Evolutionary conservation across 2,888 invertebrate species (phyloP).

Genomic region (Abrostola triplasia): DNA sequence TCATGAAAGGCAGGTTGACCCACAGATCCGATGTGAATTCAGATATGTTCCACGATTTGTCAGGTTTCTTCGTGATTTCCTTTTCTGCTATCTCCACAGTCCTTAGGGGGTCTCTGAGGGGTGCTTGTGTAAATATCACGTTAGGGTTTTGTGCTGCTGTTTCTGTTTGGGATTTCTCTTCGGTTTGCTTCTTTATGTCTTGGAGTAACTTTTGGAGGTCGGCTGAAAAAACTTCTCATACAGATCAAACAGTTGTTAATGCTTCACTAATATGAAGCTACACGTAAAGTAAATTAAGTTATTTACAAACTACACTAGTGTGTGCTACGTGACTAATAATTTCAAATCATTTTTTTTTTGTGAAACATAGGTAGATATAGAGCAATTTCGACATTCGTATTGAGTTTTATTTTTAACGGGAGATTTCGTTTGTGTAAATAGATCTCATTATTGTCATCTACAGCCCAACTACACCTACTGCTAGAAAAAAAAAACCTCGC

Average conservation of each 20-base stretch:
- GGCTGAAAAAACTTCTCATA: constrained; percentile 23
- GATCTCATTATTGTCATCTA: too few species aligned
- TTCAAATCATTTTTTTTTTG: too few species aligned
- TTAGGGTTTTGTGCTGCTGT: not conserved
- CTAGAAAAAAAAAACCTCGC: too few species aligned
- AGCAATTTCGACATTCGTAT: too few species aligned
- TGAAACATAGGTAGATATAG: too few species aligned
- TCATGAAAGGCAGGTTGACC: constrained; percentile 77
- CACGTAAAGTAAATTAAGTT: too few species aligned
- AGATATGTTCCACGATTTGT: constrained; percentile 77
- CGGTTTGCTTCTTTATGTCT: constrained; percentile 8
- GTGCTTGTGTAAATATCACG: not conserved
- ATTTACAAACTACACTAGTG: too few species aligned
- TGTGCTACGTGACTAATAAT: too few species aligned
- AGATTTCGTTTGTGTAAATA: too few species aligned
- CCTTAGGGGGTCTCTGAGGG: constrained; percentile 19
- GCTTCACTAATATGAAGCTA: not conserved
- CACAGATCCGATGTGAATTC: constrained; percentile 78
- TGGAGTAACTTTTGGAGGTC: constrained; percentile 21
- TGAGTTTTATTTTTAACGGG: too few species aligned
- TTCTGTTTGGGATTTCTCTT: constrained; percentile 5
- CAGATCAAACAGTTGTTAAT: not conserved
- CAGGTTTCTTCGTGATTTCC: constrained; percentile 49
- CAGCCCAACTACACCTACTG: too few species aligned
- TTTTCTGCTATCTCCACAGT: constrained; percentile 34